Evolutionary conservation across 2,888 invertebrate genomes (phyloP).

Genomic region (Eristalis pertinax): DNA sequence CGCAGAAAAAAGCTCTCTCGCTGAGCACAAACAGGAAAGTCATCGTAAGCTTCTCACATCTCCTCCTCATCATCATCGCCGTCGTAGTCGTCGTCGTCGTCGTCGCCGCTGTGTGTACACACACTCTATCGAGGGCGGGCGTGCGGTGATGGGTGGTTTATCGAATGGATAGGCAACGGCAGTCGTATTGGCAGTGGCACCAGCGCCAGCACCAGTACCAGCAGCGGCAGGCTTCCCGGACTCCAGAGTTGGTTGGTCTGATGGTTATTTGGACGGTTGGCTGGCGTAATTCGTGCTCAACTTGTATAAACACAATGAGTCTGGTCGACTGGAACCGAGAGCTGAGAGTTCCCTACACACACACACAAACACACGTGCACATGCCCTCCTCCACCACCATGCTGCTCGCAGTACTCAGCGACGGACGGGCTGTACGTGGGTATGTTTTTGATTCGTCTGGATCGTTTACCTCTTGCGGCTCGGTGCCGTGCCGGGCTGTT

Average conservation of each 20-base stretch:
- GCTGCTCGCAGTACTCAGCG: not conserved
- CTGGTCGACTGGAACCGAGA: conserved; percentile 67
- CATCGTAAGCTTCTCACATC: conserved; percentile 62
- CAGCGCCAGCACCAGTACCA: conserved; percentile 14
- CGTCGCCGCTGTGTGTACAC: conserved; percentile 8
- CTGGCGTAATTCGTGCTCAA: conserved; percentile 71
- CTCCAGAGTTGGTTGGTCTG: conserved; percentile 45
- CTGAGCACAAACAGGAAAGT: conserved; percentile 68
- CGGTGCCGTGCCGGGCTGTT: conserved; percentile 63
- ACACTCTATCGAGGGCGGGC: not conserved
- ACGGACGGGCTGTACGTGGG: conserved; percentile 56
- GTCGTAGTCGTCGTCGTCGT: not conserved
- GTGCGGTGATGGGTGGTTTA: not conserved
- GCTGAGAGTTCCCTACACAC: conserved; percentile 20
- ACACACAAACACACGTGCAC: not conserved
- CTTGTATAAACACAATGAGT: conserved; percentile 72
- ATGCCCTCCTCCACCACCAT: not conserved
- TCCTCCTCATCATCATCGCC: conserved; percentile 11
- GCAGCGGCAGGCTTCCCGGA: conserved; percentile 50
- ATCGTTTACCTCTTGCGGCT: conserved; percentile 72
- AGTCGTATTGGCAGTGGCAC: conserved; percentile 35
- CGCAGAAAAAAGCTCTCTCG: conserved; percentile 55
- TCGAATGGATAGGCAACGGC: conserved; percentile 50
- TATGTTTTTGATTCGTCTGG: conserved; percentile 72
- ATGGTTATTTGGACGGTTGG: conserved; percentile 68